These are phyloP conservation scores for Tragelaphus buxtoni DNA, from an alignment of 2,113 vertebrate genomes.

Conservation along the genomic window DNA sequence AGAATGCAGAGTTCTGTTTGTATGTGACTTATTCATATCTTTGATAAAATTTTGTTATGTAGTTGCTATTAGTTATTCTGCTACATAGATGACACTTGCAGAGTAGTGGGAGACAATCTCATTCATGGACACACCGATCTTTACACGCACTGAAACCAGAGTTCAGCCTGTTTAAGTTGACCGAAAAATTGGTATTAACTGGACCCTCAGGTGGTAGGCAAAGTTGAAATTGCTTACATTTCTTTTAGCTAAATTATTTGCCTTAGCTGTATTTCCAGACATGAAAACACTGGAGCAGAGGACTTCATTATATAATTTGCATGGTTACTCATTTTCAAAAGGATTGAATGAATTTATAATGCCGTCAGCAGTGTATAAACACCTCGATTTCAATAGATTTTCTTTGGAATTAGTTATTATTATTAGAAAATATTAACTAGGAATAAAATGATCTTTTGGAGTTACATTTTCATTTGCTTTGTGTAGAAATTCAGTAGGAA, in stretches of 20 bases:
- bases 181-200: not conserved
- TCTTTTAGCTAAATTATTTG: slow-evolving; percentile 33
- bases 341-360: not conserved
- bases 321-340: slow-evolving; percentile 24
- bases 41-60: not conserved
- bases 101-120: not conserved
- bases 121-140: not conserved
- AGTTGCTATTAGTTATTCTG: not conserved
- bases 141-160: not conserved
- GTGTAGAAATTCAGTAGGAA: not conserved
- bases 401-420: not conserved
- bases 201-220: not conserved
- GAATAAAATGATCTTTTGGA: not conserved
- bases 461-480: slow-evolving; percentile 27
- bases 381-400: not conserved
- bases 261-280: not conserved
- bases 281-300: slow-evolving; percentile 14
- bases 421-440: not conserved
- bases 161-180: slow-evolving; percentile 11
- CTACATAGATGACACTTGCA: not conserved
- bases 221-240: not conserved
- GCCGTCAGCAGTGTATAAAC: not conserved
- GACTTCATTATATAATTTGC: slow-evolving; percentile 18
- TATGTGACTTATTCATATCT: not conserved
- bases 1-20: not conserved